Base-by-base conservation (phyloP, 1,140 invertebrate species). In the Ostrea denselamellosa region DNA sequence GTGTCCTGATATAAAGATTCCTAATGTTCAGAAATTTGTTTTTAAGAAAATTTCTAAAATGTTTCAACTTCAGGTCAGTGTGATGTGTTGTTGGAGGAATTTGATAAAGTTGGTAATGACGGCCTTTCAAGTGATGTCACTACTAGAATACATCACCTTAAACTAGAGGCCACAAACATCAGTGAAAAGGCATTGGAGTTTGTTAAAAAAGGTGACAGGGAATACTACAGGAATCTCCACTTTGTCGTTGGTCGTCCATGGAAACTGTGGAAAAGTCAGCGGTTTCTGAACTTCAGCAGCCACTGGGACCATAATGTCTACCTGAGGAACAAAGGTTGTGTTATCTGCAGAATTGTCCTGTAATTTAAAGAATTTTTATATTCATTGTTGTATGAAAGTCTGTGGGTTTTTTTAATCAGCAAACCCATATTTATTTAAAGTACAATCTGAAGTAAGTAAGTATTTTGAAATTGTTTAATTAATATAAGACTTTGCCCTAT, bases 51-150 rank as follows among this genome's bases (percentile, higher is more conserved):
- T 88, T 7, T 88, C 84, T 87, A 53, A 19, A 19, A 62, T 62
- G 56, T 62, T 14, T 58, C 22, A 68, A 54, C 90, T 91, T n/a
- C 89, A 94, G 94, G 94, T 83, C 94, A 94, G 58, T 68, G 94
- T 8, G 85, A 88, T 44, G 54, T 90, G 51, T 83, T 94, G 9
- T 19, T 93, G 65, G 82, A 90, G 14, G 90, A 92, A 62, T 89
- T 92, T 87, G 68, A 88, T 4, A 86, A 89, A 62, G 92, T 91
- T 8, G 83, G 89, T 22, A 90, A 91, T 28, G 56, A 87, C 9
- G 87, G 89, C 19, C 34, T 93, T 12, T 51, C 89, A 12, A 17
- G 81, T 12, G 84, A 89, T 3, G 81, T 92, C 0, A 68, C 92
- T 0, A 53, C 85, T 8, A 82, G 89, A 34, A 82, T 94, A 14